Evolutionary conservation across 2,888 invertebrate species (phyloP).

Genomic region (Epistrophella euchroma): DNA sequence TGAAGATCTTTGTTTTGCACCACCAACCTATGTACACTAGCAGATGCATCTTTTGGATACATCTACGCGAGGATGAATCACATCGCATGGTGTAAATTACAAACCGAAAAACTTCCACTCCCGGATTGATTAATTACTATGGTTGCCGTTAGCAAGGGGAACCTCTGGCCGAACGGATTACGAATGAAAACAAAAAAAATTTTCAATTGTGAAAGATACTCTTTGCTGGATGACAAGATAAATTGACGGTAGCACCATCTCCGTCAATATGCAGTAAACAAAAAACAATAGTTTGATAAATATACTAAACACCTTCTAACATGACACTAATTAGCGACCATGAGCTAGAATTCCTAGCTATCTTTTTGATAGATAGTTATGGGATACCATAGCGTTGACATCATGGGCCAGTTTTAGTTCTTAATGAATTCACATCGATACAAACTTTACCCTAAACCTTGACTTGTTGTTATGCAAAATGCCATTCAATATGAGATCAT

Average conservation of each 20-base stretch:
- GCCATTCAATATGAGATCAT: slow-evolving; percentile 57
- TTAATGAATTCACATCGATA: slow-evolving; percentile 22
- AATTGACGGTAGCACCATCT: slow-evolving; percentile 61
- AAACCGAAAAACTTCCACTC: slow-evolving; percentile 63
- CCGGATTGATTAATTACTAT: slow-evolving; percentile 70
- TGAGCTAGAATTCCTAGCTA: slow-evolving; percentile 43
- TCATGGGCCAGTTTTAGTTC: slow-evolving; percentile 52
- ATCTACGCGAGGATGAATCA: slow-evolving; percentile 42
- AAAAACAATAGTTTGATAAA: slow-evolving; percentile 56
- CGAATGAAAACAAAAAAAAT: background rate
- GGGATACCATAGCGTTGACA: slow-evolving; percentile 61
- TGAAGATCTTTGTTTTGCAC: slow-evolving; percentile 58
- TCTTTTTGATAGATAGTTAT: slow-evolving; percentile 39
- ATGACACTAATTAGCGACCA: slow-evolving; percentile 54
- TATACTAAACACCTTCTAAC: slow-evolving; percentile 45
- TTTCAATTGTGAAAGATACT: slow-evolving; percentile 52
- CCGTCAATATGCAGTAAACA: slow-evolving; percentile 1
- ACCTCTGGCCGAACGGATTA: slow-evolving; percentile 1
- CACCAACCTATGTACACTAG: slow-evolving; percentile 11
- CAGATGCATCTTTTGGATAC: slow-evolving; percentile 37
- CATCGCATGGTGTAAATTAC: slow-evolving; percentile 63
- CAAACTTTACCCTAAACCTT: slow-evolving; percentile 68
- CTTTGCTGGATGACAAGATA: slow-evolving; percentile 59
- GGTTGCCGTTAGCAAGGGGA: slow-evolving; percentile 34
- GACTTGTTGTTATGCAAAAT: slow-evolving; percentile 64